phyloP scores from a whole-genome alignment of 1,140 invertebrate genomes.

The Chrysoperla carnea region DNA sequence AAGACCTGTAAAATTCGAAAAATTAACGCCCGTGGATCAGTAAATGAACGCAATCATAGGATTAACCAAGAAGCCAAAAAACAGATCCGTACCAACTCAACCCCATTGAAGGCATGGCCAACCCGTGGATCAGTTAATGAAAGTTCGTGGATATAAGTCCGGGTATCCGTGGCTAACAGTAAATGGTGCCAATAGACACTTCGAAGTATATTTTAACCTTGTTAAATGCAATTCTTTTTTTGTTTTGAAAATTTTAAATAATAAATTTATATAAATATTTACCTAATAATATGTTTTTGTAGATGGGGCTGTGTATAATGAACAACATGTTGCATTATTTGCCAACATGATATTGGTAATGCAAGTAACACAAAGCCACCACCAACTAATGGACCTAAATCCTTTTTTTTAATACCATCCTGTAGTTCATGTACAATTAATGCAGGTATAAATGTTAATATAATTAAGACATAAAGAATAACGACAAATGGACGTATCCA shows the following conservation, averaged over 20 bases:
- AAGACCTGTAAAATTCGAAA: no score
- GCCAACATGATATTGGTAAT: constrained; percentile 83
- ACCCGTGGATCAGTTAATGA: no score
- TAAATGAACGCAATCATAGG: no score
- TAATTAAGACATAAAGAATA: constrained; percentile 56
- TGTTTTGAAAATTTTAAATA: background rate
- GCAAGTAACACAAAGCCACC: constrained; percentile 81
- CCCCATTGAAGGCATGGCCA: no score
- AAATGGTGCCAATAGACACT: no score
- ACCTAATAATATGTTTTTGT: constrained; percentile 90
- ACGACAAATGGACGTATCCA: constrained; percentile 79
- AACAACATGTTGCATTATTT: constrained; percentile 85
- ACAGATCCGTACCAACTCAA: no score
- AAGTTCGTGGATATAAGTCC: no score
- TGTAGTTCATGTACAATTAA: constrained; percentile 55
- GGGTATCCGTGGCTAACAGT: no score
- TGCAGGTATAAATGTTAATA: constrained; percentile 68
- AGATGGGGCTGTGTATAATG: constrained; percentile 85
- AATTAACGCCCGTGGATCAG: no score
- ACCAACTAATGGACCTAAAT: constrained; percentile 66
- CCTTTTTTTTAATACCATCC: constrained; percentile 50
- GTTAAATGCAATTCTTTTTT: no score
- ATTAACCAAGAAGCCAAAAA: no score
- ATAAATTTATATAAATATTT: constrained; percentile 8
- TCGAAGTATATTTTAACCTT: no score